Conservation (phyloP, 2,888 invertebrate genomes). For the Hypomecis punctinalis region DNA sequence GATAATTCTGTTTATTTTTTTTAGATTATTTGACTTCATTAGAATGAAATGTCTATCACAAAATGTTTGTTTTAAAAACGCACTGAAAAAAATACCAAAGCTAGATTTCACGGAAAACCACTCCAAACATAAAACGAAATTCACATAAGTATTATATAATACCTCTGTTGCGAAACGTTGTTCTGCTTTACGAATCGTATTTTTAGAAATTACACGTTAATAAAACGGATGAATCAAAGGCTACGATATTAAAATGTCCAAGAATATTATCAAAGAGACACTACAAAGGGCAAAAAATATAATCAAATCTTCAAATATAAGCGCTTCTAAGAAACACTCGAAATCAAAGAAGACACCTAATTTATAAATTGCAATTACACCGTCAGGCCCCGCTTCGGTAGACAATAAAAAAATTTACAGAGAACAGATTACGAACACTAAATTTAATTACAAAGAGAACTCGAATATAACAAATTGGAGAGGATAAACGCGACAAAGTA, state of each 20-base stretch:
- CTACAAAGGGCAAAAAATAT: slow-evolving; percentile 62
- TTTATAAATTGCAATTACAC: slow-evolving; percentile 82
- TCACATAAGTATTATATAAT: neutral
- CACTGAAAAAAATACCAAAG: too few species aligned
- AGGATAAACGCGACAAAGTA: slow-evolving; percentile 85
- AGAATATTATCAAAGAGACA: slow-evolving; percentile 59
- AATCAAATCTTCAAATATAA: slow-evolving; percentile 68
- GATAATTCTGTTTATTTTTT: too few species aligned
- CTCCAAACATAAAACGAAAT: neutral
- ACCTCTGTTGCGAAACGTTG: slow-evolving; percentile 1
- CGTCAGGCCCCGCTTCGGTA: slow-evolving; percentile 65
- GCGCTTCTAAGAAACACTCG: slow-evolving; percentile 65
- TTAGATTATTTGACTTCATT: too few species aligned
- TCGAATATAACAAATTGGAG: slow-evolving; percentile 83
- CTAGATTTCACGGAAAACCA: neutral
- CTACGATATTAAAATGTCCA: slow-evolving; percentile 45
- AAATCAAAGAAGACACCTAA: slow-evolving; percentile 77
- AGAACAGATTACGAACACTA: slow-evolving; percentile 82
- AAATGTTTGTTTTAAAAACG: too few species aligned
- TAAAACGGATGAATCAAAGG: slow-evolving; percentile 32
- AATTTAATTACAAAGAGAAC: slow-evolving; percentile 84
- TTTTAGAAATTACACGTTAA: slow-evolving; percentile 57
- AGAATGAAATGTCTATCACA: too few species aligned
- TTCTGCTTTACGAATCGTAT: slow-evolving; percentile 9
- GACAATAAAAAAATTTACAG: slow-evolving; percentile 68